These are phyloP conservation scores for Ciconia nigra DNA, from an alignment of 2,797 vertebrate species.

Conservation along the genomic window DNA sequence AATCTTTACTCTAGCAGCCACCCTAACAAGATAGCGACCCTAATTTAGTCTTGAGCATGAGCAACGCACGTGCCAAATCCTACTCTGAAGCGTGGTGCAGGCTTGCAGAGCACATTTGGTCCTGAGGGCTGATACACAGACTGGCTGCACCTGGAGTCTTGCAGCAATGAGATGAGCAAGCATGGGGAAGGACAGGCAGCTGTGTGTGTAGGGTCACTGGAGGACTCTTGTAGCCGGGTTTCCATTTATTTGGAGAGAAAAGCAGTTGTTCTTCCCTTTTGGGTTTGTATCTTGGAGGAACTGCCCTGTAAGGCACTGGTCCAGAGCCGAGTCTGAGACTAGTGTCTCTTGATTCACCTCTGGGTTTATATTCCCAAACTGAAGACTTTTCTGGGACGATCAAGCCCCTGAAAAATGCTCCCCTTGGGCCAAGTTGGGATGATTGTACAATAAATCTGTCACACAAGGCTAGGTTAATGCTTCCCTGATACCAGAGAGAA, in stretches of 20 bases:
- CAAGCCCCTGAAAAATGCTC: neutral
- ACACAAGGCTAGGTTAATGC: neutral
- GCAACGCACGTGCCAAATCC: accelerated
- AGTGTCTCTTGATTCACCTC: neutral
- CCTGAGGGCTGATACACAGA: neutral
- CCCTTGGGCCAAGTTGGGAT: neutral
- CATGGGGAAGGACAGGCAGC: neutral
- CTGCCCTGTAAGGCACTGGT: neutral
- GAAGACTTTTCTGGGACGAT: neutral
- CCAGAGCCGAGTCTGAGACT: neutral
- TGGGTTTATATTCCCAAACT: neutral
- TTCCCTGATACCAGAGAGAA: neutral
- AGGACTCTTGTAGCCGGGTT: neutral
- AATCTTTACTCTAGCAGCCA: neutral
- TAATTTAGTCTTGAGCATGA: neutral
- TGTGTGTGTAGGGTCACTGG: accelerated
- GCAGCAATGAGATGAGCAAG: neutral
- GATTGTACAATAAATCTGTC: neutral
- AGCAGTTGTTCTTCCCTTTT: neutral
- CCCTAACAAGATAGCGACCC: neutral
- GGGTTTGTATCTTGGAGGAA: neutral
- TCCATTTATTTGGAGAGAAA: neutral
- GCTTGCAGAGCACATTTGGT: neutral
- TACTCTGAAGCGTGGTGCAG: neutral
- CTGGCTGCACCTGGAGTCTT: neutral